Conservation (phyloP, 2,113 vertebrate species). For the Girardinichthys multiradiatus region DNA sequence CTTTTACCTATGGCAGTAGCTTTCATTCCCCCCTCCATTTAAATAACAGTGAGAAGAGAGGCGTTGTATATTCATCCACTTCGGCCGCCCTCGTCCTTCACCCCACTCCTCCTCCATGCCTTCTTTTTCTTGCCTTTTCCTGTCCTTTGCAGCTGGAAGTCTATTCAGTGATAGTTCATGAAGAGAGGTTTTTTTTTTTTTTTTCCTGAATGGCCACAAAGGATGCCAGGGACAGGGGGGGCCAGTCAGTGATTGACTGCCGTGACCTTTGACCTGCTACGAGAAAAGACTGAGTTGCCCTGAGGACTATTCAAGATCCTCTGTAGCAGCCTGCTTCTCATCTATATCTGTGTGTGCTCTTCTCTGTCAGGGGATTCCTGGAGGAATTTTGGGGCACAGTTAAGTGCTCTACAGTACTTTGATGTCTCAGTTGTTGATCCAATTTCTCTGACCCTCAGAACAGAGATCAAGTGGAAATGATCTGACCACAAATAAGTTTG, state of each 20-base stretch:
- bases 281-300: conserved; percentile 60
- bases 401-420: conserved; percentile 48
- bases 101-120: conserved; percentile 28
- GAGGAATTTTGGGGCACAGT: conserved; percentile 33
- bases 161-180: conserved; percentile 79
- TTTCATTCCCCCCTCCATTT: conserved; percentile 59
- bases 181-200: conserved; percentile 57
- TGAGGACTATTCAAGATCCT: conserved; percentile 62
- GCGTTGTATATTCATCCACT: conserved; percentile 60
- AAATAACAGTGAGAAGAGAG: conserved; percentile 72
- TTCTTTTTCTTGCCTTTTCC: conserved; percentile 64
- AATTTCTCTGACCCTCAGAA: conserved; percentile 32
- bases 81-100: conserved; percentile 36
- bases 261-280: conserved; percentile 71
- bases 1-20: conserved; percentile 57
- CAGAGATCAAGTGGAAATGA: neutral
- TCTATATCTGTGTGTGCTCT: conserved; percentile 36
- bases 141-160: conserved; percentile 75
- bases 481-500: conserved; percentile 33
- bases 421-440: neutral
- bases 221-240: conserved; percentile 56
- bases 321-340: conserved; percentile 43
- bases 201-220: conserved; percentile 68
- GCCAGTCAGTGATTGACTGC: conserved; percentile 75
- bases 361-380: conserved; percentile 37